These are phyloP conservation scores for Drosophila seguyi DNA, from an alignment of 1,140 invertebrate species.

Conservation along the genomic window DNA sequence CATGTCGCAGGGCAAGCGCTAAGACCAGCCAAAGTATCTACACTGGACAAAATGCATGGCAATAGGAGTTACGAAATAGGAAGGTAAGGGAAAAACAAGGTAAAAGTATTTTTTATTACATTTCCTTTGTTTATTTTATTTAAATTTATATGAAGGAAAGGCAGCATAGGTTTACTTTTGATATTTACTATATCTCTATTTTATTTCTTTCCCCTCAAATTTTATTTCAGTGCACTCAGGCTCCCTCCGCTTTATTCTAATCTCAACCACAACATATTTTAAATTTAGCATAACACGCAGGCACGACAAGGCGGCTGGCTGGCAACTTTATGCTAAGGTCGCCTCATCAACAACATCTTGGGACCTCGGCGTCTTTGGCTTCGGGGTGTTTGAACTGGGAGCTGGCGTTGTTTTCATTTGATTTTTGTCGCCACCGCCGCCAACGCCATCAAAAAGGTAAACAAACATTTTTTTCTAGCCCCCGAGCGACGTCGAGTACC, in stretches of 20 bases:
- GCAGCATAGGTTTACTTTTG: fast-evolving
- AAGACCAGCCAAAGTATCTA: background rate
- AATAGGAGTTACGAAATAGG: no score
- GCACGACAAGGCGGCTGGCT: conserved; percentile 31
- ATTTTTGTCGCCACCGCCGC: conserved; percentile 61
- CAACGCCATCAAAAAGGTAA: conserved; percentile 67
- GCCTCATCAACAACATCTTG: conserved; percentile 56
- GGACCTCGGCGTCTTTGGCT: conserved; percentile 25
- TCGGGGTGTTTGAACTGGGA: conserved; percentile 68
- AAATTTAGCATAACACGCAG: conserved; percentile 73
- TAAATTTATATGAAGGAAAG: no score
- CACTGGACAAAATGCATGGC: background rate
- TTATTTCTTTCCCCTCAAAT: no score
- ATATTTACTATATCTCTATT: no score
- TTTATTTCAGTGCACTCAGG: conserved; percentile 7
- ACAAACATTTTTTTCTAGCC: conserved; percentile 40
- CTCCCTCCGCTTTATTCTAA: conserved; percentile 63
- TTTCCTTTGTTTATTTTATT: no score
- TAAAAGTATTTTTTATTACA: background rate
- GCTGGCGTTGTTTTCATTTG: conserved; percentile 67
- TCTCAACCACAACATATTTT: conserved; percentile 75
- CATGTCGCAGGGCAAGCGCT: conserved; percentile 20
- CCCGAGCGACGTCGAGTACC: conserved; percentile 16
- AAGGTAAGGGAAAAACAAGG: background rate
- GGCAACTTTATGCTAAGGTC: conserved; percentile 63